Evolutionary conservation across 2,888 invertebrate genomes (phyloP).

Genomic region (Cantharis rufa): DNA sequence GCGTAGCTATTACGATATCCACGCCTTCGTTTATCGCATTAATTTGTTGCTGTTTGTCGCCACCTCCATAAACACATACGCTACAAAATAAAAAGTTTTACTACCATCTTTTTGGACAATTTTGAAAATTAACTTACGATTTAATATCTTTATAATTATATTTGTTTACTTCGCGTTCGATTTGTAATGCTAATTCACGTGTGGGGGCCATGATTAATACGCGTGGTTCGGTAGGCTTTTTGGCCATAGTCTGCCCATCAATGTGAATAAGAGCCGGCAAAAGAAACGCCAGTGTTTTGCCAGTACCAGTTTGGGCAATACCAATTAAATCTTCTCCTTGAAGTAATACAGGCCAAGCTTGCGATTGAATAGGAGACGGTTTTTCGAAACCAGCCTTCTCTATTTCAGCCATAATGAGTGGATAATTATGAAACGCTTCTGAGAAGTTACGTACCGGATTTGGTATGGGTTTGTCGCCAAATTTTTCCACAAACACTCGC

Average conservation of each 20-base stretch:
- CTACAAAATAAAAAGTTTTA: constrained; percentile 50
- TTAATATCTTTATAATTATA: constrained; percentile 86
- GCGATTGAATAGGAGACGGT: constrained; percentile 91
- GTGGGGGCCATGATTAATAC: constrained; percentile 91
- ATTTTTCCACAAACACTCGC: constrained; percentile 64
- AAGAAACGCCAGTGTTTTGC: constrained; percentile 93
- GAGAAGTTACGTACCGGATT: constrained; percentile 82
- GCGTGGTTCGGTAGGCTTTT: constrained; percentile 79
- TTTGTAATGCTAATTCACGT: constrained; percentile 89
- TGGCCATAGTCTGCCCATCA: constrained; percentile 78
- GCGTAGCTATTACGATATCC: constrained; percentile 94
- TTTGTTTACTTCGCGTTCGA: constrained; percentile 88
- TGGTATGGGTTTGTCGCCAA: constrained; percentile 59
- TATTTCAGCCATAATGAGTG: constrained; percentile 82
- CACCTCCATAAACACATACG: constrained; percentile 92
- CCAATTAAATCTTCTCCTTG: constrained; percentile 93
- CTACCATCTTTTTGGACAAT: background rate
- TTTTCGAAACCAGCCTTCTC: constrained; percentile 76
- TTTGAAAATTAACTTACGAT: constrained; percentile 61
- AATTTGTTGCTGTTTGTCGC: constrained; percentile 79
- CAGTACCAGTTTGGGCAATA: constrained; percentile 92
- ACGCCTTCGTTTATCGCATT: constrained; percentile 75
- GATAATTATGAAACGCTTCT: constrained; percentile 80
- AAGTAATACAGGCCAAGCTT: constrained; percentile 93
- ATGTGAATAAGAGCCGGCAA: constrained; percentile 93